Percentiles rank a stretch among this genome's conserved stretches.
Evolutionary conservation across 2,797 vertebrate species (phyloP).

Genomic region (Eospalax fontanierii): DNA sequence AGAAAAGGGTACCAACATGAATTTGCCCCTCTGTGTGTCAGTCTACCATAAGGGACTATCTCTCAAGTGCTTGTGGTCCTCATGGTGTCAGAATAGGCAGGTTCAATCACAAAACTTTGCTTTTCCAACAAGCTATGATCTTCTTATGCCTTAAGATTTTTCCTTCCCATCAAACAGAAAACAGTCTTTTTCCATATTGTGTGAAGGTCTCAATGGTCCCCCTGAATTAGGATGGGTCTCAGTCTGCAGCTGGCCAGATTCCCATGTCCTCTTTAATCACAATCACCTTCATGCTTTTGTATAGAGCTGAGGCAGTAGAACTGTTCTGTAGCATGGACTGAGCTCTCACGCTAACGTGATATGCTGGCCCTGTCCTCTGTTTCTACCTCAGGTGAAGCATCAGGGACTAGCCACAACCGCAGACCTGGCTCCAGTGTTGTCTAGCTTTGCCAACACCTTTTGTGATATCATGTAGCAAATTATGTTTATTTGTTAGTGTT

Average conservation of each 20-base stretch:
- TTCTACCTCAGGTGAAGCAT: background rate
- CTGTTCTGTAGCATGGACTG: fast-evolving
- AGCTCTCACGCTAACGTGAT: background rate
- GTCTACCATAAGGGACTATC: background rate
- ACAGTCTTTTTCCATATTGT: background rate
- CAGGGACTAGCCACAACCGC: background rate
- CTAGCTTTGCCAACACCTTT: background rate
- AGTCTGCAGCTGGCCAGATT: background rate
- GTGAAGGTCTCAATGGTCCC: background rate
- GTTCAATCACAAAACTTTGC: background rate
- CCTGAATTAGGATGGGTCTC: background rate
- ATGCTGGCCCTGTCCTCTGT: background rate
- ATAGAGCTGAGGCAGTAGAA: background rate
- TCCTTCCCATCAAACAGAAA: background rate
- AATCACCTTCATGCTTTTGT: background rate
- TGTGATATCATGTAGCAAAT: conserved; percentile 45
- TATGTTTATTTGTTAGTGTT: background rate
- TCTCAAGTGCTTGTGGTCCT: background rate
- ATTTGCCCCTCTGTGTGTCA: background rate
- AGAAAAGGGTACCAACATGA: too few relatives aligned
- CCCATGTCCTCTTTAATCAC: background rate
- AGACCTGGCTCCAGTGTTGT: background rate
- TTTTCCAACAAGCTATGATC: background rate
- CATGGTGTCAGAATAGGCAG: background rate
- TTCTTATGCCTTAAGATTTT: background rate